Conservation (phyloP, 2,888 invertebrate species). For the Melanophora roralis region DNA sequence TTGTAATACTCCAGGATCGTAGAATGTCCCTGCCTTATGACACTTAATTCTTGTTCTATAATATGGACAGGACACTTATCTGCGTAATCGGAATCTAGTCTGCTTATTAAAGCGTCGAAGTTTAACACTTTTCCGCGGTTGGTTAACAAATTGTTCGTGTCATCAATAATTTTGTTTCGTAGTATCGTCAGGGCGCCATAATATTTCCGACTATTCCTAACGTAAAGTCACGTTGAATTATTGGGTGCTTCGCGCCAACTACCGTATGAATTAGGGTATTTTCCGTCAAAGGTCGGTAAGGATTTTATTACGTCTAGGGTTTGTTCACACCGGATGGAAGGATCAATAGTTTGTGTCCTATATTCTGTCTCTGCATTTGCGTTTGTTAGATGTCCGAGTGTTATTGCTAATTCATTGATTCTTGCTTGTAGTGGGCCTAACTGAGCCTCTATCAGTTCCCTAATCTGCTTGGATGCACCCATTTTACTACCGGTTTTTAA, state of each 20-base stretch:
- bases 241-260: neutral
- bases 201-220: slow-evolving; percentile 20
- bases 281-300: neutral
- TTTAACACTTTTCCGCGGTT: slow-evolving; percentile 4
- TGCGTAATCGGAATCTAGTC: slow-evolving; percentile 44
- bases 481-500: too few relatives aligned
- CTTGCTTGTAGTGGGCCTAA: too few relatives aligned
- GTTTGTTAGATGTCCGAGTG: too few relatives aligned
- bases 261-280: too few relatives aligned
- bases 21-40: too few relatives aligned
- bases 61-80: slow-evolving; percentile 13
- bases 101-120: slow-evolving; percentile 25
- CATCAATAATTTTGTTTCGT: neutral
- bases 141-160: too few relatives aligned
- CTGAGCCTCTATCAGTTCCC: too few relatives aligned
- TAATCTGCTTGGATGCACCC: too few relatives aligned
- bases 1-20: too few relatives aligned
- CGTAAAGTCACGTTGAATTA: neutral
- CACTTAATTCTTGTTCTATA: neutral
- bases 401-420: too few relatives aligned
- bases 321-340: neutral
- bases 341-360: neutral
- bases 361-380: neutral
- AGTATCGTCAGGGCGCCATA: slow-evolving; percentile 39
- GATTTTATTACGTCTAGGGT: neutral